phyloP scores from a whole-genome alignment of 1,140 invertebrate species.

The Chymomyza costata region DNA sequence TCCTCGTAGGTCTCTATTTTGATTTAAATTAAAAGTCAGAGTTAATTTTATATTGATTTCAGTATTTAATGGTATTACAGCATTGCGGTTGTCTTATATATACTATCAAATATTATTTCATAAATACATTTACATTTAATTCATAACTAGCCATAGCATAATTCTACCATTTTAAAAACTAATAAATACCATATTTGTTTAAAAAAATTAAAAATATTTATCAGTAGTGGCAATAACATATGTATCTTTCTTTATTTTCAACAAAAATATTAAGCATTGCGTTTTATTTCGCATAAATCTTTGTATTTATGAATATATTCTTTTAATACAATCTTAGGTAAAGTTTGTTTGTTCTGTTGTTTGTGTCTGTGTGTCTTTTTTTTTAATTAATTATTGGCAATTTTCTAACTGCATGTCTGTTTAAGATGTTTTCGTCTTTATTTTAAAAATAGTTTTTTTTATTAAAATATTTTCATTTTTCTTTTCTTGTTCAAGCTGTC shows the following conservation, averaged over 20 bases:
- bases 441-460: constrained; percentile 34
- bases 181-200: constrained; percentile 26
- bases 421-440: constrained; percentile 8
- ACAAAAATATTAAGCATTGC: constrained; percentile 62
- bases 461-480: constrained; percentile 23
- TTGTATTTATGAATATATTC: constrained; percentile 29
- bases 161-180: constrained; percentile 35
- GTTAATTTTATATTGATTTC: constrained; percentile 18
- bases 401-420: constrained; percentile 63
- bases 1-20: too few relatives aligned
- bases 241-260: constrained; percentile 28
- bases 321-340: constrained; percentile 72
- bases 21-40: too few relatives aligned
- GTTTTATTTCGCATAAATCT: constrained; percentile 38
- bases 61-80: constrained; percentile 68
- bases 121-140: constrained; percentile 57
- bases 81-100: constrained; percentile 64
- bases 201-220: constrained; percentile 66
- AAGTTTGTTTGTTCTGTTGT: constrained; percentile 41
- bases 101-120: constrained; percentile 66
- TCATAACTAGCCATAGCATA: constrained; percentile 54
- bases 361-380: constrained; percentile 25
- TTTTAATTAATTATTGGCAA: constrained; percentile 65
- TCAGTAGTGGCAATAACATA: constrained; percentile 61
- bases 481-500: constrained; percentile 50